These are phyloP conservation scores for Sebastes alutus DNA, from an alignment of 2,797 vertebrate genomes.

Conservation along the genomic window DNA sequence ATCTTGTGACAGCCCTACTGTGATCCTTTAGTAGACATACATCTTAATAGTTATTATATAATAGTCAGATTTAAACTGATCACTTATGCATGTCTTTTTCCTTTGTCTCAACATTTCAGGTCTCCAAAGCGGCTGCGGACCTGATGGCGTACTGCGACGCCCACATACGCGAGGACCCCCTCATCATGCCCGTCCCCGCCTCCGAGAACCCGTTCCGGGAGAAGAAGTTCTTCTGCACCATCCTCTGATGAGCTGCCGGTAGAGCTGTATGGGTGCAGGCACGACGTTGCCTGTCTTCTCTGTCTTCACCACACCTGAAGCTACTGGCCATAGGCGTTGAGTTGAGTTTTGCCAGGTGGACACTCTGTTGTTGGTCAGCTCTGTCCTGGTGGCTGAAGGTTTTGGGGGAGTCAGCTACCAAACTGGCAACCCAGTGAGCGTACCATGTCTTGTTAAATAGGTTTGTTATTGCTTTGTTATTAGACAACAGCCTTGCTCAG, in stretches of 20 bases:
- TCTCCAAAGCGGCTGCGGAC: constrained; percentile 97
- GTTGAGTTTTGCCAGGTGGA: constrained; percentile 74
- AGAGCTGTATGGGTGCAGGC: constrained; percentile 55
- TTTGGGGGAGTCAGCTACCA: constrained; percentile 69
- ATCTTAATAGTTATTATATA: no score
- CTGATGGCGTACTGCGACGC: constrained; percentile 98
- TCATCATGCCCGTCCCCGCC: constrained; percentile 95
- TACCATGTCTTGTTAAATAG: constrained; percentile 83
- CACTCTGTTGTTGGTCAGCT: constrained; percentile 76
- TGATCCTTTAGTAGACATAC: background rate
- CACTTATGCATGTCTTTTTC: background rate
- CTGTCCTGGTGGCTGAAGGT: constrained; percentile 75
- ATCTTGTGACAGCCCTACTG: no score
- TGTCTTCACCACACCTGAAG: constrained; percentile 80
- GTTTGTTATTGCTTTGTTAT: constrained; percentile 85
- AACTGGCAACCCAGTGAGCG: constrained; percentile 79
- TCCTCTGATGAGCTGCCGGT: constrained; percentile 87
- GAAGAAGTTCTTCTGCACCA: constrained; percentile 99
- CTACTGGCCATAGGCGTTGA: constrained; percentile 71
- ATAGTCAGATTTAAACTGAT: background rate
- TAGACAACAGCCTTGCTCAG: constrained; percentile 84
- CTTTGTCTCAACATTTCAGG: constrained; percentile 74
- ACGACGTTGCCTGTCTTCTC: constrained; percentile 75
- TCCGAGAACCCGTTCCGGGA: constrained; percentile 99
- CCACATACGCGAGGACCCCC: constrained; percentile 95